phyloP scores from a whole-genome alignment of 2,797 vertebrate species.

The Sebastes umbrosus region DNA sequence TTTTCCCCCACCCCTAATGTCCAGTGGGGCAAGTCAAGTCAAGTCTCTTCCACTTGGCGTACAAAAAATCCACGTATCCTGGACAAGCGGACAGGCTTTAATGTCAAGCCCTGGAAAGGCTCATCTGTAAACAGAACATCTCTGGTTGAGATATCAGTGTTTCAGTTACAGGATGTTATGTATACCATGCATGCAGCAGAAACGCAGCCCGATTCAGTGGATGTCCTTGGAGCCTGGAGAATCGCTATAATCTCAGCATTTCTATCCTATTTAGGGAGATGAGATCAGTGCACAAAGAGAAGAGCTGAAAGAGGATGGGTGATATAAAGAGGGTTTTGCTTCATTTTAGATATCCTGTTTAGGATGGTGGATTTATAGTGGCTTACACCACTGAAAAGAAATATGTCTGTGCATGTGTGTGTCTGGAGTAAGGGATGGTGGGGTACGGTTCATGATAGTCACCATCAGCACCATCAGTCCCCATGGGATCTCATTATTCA shows the following conservation, averaged over 20 bases:
- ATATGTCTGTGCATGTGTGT: not conserved
- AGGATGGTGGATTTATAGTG: slow-evolving; percentile 17
- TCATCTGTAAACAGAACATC: slow-evolving; percentile 13
- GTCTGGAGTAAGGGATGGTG: not conserved
- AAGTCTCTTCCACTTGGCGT: not conserved
- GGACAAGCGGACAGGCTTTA: not conserved
- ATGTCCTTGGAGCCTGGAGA: slow-evolving; percentile 22
- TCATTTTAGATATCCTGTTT: slow-evolving; percentile 29
- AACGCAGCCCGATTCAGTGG: slow-evolving; percentile 20
- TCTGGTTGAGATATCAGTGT: slow-evolving; percentile 1
- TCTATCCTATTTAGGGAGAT: slow-evolving; percentile 40
- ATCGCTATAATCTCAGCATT: slow-evolving; percentile 28
- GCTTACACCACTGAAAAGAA: slow-evolving; percentile 8
- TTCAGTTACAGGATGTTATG: not conserved
- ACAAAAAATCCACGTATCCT: not conserved
- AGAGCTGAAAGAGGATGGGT: slow-evolving; percentile 8
- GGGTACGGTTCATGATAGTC: slow-evolving; percentile 37
- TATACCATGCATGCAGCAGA: slow-evolving; percentile 1
- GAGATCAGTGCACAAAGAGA: slow-evolving; percentile 35
- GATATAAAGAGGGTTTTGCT: slow-evolving; percentile 21
- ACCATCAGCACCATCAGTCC: slow-evolving; percentile 40
- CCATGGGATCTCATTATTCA: slow-evolving; percentile 76
- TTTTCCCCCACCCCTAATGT: not conserved
- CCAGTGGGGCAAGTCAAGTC: not conserved
- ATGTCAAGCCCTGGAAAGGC: not conserved